These are phyloP conservation scores for Carapus acus DNA, from an alignment of 2,797 vertebrate genomes.

Conservation along the genomic window DNA sequence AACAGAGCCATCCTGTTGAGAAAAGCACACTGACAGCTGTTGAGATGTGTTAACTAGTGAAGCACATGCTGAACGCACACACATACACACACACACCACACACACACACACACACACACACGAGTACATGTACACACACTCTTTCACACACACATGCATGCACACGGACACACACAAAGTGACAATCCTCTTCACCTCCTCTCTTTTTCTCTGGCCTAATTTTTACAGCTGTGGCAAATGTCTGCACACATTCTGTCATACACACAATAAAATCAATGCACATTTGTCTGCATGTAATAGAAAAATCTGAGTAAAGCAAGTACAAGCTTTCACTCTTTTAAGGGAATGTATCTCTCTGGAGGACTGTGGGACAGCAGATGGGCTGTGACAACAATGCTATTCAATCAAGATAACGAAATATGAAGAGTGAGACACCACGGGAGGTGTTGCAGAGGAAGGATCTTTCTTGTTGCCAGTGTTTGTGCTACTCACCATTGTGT, in stretches of 20 bases:
- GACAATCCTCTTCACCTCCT: constrained; percentile 32
- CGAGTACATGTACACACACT: too few species aligned
- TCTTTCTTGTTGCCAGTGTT: constrained; percentile 37
- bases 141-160: constrained; percentile 11
- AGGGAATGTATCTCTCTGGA: constrained; percentile 30
- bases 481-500: constrained; percentile 49
- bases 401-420: constrained; percentile 46
- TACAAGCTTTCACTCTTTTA: constrained; percentile 29
- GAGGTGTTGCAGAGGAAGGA: too few species aligned
- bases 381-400: constrained; percentile 21
- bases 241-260: constrained; percentile 7
- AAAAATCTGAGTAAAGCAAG: constrained; percentile 12
- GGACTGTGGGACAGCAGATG: constrained; percentile 16
- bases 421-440: constrained; percentile 39
- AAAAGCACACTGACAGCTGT: constrained; percentile 81
- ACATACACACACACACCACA: too few species aligned
- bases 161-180: constrained; percentile 22
- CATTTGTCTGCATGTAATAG: background rate
- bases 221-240: constrained; percentile 66
- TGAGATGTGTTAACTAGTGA: constrained; percentile 86
- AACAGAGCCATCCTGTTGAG: constrained; percentile 52
- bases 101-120: too few species aligned
- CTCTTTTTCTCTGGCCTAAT: constrained; percentile 79
- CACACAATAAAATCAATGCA: background rate
- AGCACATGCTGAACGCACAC: constrained; percentile 44